Base-by-base conservation (phyloP, 2,113 vertebrate genomes). In the Progne subis region DNA sequence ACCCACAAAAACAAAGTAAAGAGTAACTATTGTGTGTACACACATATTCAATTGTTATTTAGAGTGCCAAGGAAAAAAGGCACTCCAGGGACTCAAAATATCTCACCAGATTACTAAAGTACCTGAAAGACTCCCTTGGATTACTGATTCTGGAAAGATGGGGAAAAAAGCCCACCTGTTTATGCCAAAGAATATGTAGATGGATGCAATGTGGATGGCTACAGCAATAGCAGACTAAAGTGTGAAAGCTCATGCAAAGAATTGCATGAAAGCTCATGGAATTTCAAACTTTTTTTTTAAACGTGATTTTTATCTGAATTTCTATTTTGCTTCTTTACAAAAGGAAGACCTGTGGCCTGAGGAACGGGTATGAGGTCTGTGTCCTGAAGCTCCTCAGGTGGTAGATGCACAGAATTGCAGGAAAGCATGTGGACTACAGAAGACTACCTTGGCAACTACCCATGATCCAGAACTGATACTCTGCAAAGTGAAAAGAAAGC, bases 11-110 rank as follows among this genome's bases (percentile, higher is more conserved):
- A 39, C 18, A 85, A 14, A 37, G 37, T 37, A 37, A 6, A 56
- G 21, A 57, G 25, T 53, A 84, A 65, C 31, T 49, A 76, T 16
- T 0, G 0, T 12, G 1, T 14, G 11, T 12, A 46, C 8, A 18
- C 31, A 39, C 9, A 12, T 15, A 44, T 46, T 37, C 16, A 56
- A 13, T 64, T 70, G 8, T 21, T 72, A 52, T 18, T 79, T 79
- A 25, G 31, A 80, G 18, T 15, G 3, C 55, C 41, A 88, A 72
- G 47, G 37, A 67, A 84, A 15, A 49, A 47, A 28, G 25, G 26
- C 4, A 3, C 19, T 74, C 32, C 11, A 8, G 0, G 3, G 46
- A 39, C n/a, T 64, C 21, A 47, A 52, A 76, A 31, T 64, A 56
- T 44, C 39, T 88, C 32, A 63, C 16, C 15, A 71, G 19, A 23